phyloP scores from a whole-genome alignment of 2,797 vertebrate species.

The Knipowitschia caucasica region DNA sequence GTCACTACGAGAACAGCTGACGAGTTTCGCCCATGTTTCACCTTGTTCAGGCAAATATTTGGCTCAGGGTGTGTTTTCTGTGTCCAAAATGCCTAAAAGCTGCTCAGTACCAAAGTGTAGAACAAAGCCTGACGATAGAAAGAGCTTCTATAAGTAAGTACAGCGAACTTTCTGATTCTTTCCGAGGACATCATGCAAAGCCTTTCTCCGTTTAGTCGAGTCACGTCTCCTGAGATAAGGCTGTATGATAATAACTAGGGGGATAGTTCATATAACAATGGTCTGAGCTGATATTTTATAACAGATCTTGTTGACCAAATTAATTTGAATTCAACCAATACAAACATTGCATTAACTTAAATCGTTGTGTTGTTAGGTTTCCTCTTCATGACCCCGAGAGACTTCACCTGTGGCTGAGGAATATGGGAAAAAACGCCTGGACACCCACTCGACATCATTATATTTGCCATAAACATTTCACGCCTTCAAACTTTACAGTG shows the following conservation, averaged over 20 bases:
- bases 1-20: slow-evolving; percentile 38
- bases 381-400: slow-evolving; percentile 73
- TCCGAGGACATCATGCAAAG: background rate
- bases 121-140: slow-evolving; percentile 64
- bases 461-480: slow-evolving; percentile 78
- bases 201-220: background rate
- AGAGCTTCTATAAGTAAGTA: slow-evolving; percentile 76
- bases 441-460: slow-evolving; percentile 78
- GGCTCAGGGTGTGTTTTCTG: background rate
- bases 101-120: slow-evolving; percentile 70
- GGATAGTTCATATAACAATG: background rate
- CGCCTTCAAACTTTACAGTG: slow-evolving; percentile 73
- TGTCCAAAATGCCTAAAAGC: slow-evolving; percentile 64
- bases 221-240: background rate
- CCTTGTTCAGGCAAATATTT: slow-evolving; percentile 52
- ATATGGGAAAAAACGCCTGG: slow-evolving; percentile 76
- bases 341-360: background rate
- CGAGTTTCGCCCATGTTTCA: slow-evolving; percentile 65
- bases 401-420: slow-evolving; percentile 76
- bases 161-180: background rate
- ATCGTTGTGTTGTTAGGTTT: slow-evolving; percentile 60
- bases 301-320: no score
- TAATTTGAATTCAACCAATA: background rate
- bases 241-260: background rate
- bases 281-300: background rate